A percentile compares a stretch with the other conserved stretches of the same genome.
These are phyloP conservation scores for Progne subis DNA, from an alignment of 2,113 vertebrate genomes.

Conservation along the genomic window DNA sequence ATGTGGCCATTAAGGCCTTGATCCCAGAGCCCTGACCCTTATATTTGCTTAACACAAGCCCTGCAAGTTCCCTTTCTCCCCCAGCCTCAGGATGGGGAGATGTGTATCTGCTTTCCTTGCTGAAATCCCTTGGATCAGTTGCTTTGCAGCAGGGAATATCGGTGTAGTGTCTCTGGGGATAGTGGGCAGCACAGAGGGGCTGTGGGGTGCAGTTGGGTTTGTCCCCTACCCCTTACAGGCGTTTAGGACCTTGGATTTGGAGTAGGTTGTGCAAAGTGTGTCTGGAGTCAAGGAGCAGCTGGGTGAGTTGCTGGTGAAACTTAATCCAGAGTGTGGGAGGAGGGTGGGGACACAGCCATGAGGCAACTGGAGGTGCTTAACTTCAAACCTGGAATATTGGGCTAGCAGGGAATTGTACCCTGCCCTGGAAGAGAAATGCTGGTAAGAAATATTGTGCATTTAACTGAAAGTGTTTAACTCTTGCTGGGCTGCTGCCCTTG, in stretches of 20 bases:
- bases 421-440: neutral
- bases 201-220: neutral
- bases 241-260: neutral
- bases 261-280: neutral
- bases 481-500: neutral
- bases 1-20: neutral
- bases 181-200: neutral
- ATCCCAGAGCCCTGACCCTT: neutral
- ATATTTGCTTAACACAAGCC: neutral
- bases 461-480: neutral
- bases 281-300: neutral
- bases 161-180: rapidly evolving
- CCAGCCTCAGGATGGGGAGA: neutral
- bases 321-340: neutral
- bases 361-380: neutral
- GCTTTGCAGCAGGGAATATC: neutral
- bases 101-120: neutral
- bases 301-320: neutral
- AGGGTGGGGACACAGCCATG: neutral
- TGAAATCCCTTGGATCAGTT: neutral
- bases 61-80: neutral
- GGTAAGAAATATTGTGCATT: neutral
- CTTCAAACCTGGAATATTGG: neutral
- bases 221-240: neutral
- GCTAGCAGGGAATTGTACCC: neutral